Percentiles rank a stretch among this genome's conserved stretches.
Evolutionary conservation across 1,140 invertebrate species (phyloP).

Genomic region (Drosophila biarmipes): DNA sequence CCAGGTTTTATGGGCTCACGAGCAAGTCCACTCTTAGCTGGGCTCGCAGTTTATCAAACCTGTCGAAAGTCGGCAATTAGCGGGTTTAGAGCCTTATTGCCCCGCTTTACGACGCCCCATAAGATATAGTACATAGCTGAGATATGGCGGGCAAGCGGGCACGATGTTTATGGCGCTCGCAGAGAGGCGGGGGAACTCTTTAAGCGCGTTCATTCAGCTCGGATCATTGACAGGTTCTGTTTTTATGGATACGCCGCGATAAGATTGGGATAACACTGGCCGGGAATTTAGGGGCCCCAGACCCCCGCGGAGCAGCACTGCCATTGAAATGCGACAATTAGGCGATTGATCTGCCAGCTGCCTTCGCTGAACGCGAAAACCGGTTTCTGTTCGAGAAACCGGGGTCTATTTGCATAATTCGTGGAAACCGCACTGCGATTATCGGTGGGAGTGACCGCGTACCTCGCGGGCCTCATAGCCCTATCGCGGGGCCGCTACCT

Average conservation of each 20-base stretch:
- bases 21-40: slow-evolving; percentile 1
- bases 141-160: slow-evolving; percentile 8
- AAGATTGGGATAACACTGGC: slow-evolving; percentile 21
- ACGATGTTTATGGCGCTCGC: slow-evolving; percentile 8
- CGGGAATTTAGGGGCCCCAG: slow-evolving; percentile 3
- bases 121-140: slow-evolving; percentile 26
- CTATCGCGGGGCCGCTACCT: not conserved
- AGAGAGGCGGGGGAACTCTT: slow-evolving; percentile 14
- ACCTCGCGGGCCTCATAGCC: not conserved
- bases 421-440: slow-evolving; percentile 1
- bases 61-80: slow-evolving; percentile 32
- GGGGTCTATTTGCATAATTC: slow-evolving; percentile 14
- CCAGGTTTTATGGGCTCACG: not conserved
- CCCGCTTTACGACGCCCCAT: slow-evolving; percentile 23
- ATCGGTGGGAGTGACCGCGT: not conserved
- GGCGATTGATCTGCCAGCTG: slow-evolving; percentile 14
- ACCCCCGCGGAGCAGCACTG: slow-evolving; percentile 1
- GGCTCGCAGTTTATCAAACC: slow-evolving; percentile 19
- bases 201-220: slow-evolving; percentile 17
- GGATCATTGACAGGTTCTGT: slow-evolving; percentile 30
- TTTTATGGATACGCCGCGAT: slow-evolving; percentile 5
- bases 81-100: slow-evolving; percentile 22
- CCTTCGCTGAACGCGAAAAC: slow-evolving; percentile 8
- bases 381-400: slow-evolving; percentile 7
- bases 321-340: slow-evolving; percentile 5